Conservation (phyloP, 2,888 invertebrate genomes). For the Protula sp. region DNA sequence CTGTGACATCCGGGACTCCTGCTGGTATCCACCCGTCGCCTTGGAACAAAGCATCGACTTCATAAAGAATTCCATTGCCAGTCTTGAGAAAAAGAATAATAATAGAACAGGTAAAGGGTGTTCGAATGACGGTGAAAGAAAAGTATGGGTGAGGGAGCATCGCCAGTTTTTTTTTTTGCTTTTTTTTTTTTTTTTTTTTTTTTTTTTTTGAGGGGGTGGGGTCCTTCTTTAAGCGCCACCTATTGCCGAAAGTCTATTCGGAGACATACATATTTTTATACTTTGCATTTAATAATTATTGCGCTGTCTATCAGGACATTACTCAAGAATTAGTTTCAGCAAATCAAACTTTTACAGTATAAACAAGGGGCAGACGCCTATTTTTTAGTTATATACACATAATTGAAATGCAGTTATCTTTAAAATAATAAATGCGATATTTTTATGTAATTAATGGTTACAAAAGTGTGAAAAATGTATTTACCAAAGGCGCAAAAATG, state of each 20-base stretch:
- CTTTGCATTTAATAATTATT: neutral
- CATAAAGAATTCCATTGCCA: slow-evolving; percentile 62
- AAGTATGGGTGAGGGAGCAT: no score
- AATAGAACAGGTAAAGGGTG: no score
- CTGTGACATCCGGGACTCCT: slow-evolving; percentile 72
- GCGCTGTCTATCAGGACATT: no score
- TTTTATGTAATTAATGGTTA: no score
- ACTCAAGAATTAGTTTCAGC: no score
- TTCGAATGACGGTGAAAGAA: neutral
- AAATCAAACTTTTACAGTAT: no score
- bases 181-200: neutral
- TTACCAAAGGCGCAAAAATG: no score
- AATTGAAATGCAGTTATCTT: no score
- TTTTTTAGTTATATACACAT: no score
- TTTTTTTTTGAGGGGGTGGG: neutral
- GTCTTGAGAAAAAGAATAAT: slow-evolving; percentile 23
- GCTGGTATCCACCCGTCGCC: slow-evolving; percentile 76
- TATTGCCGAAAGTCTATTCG: neutral
- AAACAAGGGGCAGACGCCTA: no score
- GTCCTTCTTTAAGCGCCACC: neutral
- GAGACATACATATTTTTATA: neutral
- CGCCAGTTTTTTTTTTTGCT: neutral
- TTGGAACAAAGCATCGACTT: slow-evolving; percentile 73
- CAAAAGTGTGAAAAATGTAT: no score
- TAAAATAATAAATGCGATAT: no score